phyloP scores from a whole-genome alignment of 1,140 invertebrate species.

The Chionoecetes opilio region DNA sequence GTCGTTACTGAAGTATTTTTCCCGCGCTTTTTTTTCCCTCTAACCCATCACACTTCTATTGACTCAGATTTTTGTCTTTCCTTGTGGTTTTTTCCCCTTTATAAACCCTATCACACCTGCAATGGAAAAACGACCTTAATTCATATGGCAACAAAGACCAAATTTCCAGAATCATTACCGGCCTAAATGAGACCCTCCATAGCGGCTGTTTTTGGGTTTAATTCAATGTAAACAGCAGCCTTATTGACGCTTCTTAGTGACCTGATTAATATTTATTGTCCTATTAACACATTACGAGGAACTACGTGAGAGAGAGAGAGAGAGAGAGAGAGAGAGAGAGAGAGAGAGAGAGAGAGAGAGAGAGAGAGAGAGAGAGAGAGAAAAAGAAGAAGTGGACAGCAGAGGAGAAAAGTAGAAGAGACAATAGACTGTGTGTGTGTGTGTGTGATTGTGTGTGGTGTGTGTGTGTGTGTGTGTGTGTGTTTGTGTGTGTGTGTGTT shows the following conservation, averaged over 20 bases:
- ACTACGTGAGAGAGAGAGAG: background rate
- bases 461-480: too few relatives aligned
- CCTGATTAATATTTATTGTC: conserved; percentile 41
- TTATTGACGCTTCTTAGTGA: background rate
- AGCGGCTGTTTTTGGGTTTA: conserved; percentile 29
- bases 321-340: too few relatives aligned
- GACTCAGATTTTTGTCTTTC: background rate
- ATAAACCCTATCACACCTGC: background rate
- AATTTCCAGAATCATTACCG: background rate
- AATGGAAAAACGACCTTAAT: background rate
- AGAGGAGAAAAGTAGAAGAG: background rate
- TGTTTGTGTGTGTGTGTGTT: too few relatives aligned
- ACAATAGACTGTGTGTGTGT: background rate
- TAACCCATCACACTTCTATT: background rate
- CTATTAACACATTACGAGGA: conserved; percentile 43
- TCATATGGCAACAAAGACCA: background rate
- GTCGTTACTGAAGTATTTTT: too few relatives aligned
- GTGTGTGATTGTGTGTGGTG: background rate
- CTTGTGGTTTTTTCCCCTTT: background rate
- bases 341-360: background rate
- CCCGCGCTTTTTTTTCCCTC: too few relatives aligned
- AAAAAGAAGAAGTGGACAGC: background rate
- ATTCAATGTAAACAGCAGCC: conserved; percentile 40
- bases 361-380: background rate
- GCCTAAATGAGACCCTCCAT: background rate